Percentiles rank a stretch among this genome's conserved stretches.
Conservation (phyloP, 2,888 invertebrate species). For the Drosophila eohydei region DNA sequence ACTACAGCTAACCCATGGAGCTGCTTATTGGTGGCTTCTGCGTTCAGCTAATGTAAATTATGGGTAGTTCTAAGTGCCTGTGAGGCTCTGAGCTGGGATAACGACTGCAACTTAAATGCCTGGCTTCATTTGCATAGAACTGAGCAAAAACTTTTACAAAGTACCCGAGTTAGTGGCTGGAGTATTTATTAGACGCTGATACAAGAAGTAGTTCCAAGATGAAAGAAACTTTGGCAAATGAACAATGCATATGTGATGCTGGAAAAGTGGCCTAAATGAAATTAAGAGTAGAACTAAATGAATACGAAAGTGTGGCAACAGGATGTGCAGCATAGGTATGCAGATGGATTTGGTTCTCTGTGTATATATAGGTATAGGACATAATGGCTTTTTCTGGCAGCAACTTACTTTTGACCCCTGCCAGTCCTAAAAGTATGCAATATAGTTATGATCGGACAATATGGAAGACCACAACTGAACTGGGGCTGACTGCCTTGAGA, state of each 20-base stretch:
- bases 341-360: neutral
- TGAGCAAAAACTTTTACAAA: conserved; percentile 29
- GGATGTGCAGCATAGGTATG: neutral
- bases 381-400: too few species aligned
- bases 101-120: conserved; percentile 45
- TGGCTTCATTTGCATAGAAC: conserved; percentile 45
- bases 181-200: conserved; percentile 10
- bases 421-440: neutral
- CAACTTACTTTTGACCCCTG: too few species aligned
- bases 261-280: conserved; percentile 27
- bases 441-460: neutral
- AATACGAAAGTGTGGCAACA: neutral
- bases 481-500: too few species aligned
- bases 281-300: conserved; percentile 23
- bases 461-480: too few species aligned
- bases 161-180: neutral
- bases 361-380: neutral
- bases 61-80: conserved; percentile 59
- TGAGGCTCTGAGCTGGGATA: conserved; percentile 22
- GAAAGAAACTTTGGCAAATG: conserved; percentile 10
- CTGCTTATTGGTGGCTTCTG: conserved; percentile 40
- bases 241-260: conserved; percentile 14
- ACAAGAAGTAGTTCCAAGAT: conserved; percentile 3
- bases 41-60: conserved; percentile 67
- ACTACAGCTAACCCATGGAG: conserved; percentile 32